phyloP scores from a whole-genome alignment of 2,113 vertebrate species.

The Arizona elegans region DNA sequence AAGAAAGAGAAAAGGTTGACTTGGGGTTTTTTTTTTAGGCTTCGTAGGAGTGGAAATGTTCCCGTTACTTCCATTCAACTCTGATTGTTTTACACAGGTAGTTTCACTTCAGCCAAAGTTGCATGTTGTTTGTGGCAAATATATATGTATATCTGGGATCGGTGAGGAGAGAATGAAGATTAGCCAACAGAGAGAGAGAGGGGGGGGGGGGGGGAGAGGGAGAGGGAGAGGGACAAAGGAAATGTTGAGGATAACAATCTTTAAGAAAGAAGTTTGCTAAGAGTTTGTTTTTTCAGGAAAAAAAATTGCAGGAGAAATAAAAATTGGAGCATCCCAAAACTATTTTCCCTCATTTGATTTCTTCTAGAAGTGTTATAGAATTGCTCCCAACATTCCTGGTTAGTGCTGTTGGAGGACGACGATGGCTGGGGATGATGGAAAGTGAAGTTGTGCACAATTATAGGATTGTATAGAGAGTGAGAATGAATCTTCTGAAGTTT shows the following conservation, averaged over 20 bases:
- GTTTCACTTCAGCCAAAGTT: slow-evolving; percentile 33
- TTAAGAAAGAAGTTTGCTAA: neutral
- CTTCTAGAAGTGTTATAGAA: neutral
- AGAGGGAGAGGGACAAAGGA: neutral
- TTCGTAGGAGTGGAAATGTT: neutral
- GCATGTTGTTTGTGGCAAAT: neutral
- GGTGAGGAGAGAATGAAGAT: neutral
- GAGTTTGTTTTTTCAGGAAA: neutral
- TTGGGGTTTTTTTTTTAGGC: too few species aligned
- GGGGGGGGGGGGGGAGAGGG: too few species aligned
- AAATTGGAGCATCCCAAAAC: slow-evolving; percentile 66
- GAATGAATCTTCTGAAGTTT: slow-evolving; percentile 35
- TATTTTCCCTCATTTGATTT: neutral
- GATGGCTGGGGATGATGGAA: neutral
- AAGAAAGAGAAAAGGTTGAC: neutral
- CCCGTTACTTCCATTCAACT: slow-evolving; percentile 33
- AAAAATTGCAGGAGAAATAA: slow-evolving; percentile 64
- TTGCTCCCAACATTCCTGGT: neutral
- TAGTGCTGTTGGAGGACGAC: neutral
- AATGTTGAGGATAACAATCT: neutral
- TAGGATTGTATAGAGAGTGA: neutral
- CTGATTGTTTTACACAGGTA: neutral
- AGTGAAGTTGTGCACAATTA: neutral
- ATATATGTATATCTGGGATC: neutral
- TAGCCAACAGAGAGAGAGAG: too few species aligned